phyloP scores from a whole-genome alignment of 2,113 vertebrate species.

The Turnix velox region DNA sequence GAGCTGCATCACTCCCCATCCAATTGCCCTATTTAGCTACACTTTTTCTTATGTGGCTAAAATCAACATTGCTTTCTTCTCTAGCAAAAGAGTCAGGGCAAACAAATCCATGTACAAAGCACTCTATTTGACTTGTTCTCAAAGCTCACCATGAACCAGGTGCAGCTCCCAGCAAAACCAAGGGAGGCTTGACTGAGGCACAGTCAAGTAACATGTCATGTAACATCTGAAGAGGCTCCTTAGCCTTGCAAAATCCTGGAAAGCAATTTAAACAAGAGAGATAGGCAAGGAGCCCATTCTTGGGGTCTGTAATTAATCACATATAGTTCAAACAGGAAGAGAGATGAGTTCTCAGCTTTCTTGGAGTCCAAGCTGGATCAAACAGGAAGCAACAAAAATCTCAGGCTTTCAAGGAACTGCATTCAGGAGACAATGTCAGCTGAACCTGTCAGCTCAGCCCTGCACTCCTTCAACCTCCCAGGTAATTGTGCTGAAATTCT shows the following conservation, averaged over 20 bases:
- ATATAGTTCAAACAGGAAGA: constrained; percentile 9
- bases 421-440: not conserved
- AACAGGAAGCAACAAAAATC: not conserved
- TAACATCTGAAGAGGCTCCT: constrained; percentile 22
- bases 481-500: not conserved
- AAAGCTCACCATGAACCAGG: constrained; percentile 4
- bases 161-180: not conserved
- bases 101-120: constrained; percentile 10
- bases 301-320: constrained; percentile 28
- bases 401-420: not conserved
- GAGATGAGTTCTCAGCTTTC: not conserved
- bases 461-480: not conserved
- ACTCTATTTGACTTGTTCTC: constrained; percentile 15
- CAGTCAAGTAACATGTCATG: not conserved
- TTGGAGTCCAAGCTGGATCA: not conserved
- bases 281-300: constrained; percentile 24
- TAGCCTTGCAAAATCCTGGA: constrained; percentile 25
- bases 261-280: constrained; percentile 47
- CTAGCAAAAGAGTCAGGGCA: not conserved
- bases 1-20: not conserved
- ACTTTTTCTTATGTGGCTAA: not conserved
- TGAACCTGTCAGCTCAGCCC: not conserved
- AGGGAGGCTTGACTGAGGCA: not conserved
- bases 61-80: not conserved
- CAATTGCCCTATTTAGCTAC: not conserved